Percentiles rank a stretch among this genome's conserved stretches.
These are phyloP conservation scores for Samia ricini DNA, from an alignment of 1,140 invertebrate species.

Conservation along the genomic window DNA sequence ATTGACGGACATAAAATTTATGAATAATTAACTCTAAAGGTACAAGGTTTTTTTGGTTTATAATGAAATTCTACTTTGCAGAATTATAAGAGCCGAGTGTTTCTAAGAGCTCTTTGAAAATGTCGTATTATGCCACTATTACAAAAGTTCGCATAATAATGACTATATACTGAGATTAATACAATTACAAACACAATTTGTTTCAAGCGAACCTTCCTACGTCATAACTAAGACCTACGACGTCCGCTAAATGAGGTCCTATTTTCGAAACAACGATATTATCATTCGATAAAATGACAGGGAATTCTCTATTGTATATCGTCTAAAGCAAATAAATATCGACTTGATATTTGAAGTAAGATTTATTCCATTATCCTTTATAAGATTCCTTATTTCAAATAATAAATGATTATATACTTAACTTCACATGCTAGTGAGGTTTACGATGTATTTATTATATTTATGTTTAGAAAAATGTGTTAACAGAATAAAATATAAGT, in stretches of 20 bases:
- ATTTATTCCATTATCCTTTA: too few species aligned
- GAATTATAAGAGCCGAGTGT: constrained; percentile 11
- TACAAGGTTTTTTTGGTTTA: constrained; percentile 7
- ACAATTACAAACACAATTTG: constrained; percentile 2
- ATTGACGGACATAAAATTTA: constrained; percentile 6
- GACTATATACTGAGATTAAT: constrained; percentile 7
- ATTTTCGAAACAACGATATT: background rate
- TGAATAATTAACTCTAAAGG: background rate
- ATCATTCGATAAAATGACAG: background rate
- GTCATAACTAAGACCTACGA: constrained; percentile 8
- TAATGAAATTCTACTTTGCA: background rate
- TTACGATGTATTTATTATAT: too few species aligned
- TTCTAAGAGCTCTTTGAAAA: constrained; percentile 20
- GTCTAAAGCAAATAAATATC: too few species aligned
- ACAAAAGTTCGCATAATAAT: constrained; percentile 17
- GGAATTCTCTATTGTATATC: background rate
- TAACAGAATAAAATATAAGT: too few species aligned
- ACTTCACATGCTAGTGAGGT: too few species aligned
- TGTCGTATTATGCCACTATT: constrained; percentile 22
- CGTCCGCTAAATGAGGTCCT: constrained; percentile 5
- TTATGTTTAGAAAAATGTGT: too few species aligned
- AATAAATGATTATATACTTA: too few species aligned
- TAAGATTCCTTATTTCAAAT: too few species aligned
- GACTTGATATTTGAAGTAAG: too few species aligned
- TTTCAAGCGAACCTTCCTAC: too few species aligned